Conservation (phyloP, 2,888 invertebrate genomes). For the Phyllotreta cruciferae region DNA sequence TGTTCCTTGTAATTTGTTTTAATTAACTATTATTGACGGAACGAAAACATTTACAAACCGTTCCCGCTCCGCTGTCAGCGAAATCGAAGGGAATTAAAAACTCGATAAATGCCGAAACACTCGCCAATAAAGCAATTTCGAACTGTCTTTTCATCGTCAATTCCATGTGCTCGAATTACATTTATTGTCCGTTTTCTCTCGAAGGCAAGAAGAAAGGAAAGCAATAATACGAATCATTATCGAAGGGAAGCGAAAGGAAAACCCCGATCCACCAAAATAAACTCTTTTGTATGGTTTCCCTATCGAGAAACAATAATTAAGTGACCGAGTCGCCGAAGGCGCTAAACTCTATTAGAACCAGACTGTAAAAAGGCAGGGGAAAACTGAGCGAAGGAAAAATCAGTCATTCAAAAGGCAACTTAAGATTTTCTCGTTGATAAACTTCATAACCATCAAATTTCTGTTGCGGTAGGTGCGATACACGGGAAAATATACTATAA, state of each 20-base stretch:
- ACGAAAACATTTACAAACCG: too few species aligned
- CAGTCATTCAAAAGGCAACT: too few species aligned
- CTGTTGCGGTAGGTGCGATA: too few species aligned
- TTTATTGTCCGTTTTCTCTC: conserved; percentile 4
- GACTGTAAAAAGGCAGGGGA: not conserved
- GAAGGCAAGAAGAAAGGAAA: not conserved
- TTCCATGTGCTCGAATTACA: conserved; percentile 9
- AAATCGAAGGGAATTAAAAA: conserved; percentile 1
- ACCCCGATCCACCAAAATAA: conserved; percentile 10
- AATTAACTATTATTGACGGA: too few species aligned
- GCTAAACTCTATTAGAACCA: conserved; percentile 6
- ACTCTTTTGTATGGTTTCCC: conserved; percentile 12
- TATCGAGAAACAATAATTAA: conserved; percentile 16
- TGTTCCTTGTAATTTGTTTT: too few species aligned
- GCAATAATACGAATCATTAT: conserved; percentile 15
- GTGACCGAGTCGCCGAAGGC: not conserved
- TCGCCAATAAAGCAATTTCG: conserved; percentile 3
- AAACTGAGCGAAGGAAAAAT: too few species aligned
- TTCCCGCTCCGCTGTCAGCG: not conserved
- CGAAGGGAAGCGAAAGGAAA: not conserved
- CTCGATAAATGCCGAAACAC: not conserved
- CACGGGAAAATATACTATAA: too few species aligned
- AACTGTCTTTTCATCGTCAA: conserved; percentile 1
- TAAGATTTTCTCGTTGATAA: too few species aligned
- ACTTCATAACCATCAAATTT: too few species aligned